Base-by-base conservation (phyloP, 2,888 invertebrate species). In the Chrysolina haemoptera region DNA sequence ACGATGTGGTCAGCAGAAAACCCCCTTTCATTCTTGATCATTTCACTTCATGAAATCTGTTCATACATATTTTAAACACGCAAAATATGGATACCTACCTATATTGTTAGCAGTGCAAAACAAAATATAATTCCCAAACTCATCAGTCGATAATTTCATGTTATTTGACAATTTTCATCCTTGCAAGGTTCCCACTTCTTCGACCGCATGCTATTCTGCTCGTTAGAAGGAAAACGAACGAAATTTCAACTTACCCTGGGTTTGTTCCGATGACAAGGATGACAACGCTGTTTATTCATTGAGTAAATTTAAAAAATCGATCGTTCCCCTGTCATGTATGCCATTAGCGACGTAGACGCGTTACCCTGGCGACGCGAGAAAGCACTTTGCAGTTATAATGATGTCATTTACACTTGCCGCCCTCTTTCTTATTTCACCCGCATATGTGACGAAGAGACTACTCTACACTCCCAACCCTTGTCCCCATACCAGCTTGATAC, bases 371-470 rank as follows among this genome's bases (percentile, higher is more conserved):
- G 86, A 88, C 88, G 88, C 84, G 86, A 84, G 86, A 86, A 87
- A 88, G 87, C 88, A 88, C 88, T 88, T 88, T 88, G 88, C 88
- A 88, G 88, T 88, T 88, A 88, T 88, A 88, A 88, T 88, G 88
- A 88, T 88, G 88, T 88, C 88, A 88, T 88, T 88, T 88, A 88
- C 88, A 88, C 88, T 88, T 87, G 87, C 87, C 86, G 86, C 86
- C 86, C 86, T 85, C 82, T 85, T 87, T 86, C 86, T 86, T 85
- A 86, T 86, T 85, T 86, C 85, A 83, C 84, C 85, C 85, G 84
- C 86, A 85, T 86, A 85, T 87, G 85, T 86, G 86, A 82, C 80
- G 73, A 74, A 70, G 75, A 79, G 70, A 67, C 70, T 64, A 78
- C 82, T 8, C 4, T 77, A 71, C 73, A 63, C 74, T 72, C 76